Evolutionary conservation across 1,140 invertebrate genomes (phyloP), one percentile per base, ranked within the genome.

Genomic region (Drosophila aff.): DNA sequence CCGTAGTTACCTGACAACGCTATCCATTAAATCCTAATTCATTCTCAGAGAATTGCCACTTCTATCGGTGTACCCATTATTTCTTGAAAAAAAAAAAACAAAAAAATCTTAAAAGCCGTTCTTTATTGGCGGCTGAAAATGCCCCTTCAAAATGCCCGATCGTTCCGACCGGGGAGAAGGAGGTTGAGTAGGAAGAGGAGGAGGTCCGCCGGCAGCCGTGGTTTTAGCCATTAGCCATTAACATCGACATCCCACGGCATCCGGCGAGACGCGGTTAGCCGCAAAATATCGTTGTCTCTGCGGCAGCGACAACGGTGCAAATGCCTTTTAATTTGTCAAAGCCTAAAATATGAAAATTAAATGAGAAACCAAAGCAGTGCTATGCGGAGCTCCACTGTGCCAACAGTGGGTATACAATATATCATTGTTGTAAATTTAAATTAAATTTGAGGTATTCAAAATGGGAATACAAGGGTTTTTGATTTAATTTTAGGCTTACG

Each of bases 271-370:
- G 81, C 72, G 79, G 82, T 82, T 90, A 90, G 83, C 86, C 85
- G 68, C 85, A 89, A 84, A 85, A 87, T 87, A 87, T 87, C 57
- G 85, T 79, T 90, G 81, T 72, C 69, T 73, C 71, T 52, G 55
- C 50, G 68, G 75, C 79, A 77, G 83, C 71, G 57, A 84, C 84
- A 87, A 84, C 81, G 81, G 85, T 87, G 84, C 83, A 90, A 90
- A 90, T 90, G 85, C 81, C 85, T 90, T 90, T 90, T 90, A 90
- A 90, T 90, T 91, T 90, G 86, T 91, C 86, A 90, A 85, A 91
- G 86, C 79, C 73, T 91, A 83, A 90, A 91, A 90, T 90, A 91
- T 91, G 86, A 90, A 87, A 87, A 87, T 87, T 87, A 89, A 89
- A 87, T 89, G 83, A 81, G 85, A 89, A 87, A 84, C 84, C 84